These are phyloP conservation scores for Slavum lentiscoides DNA, from an alignment of 2,888 invertebrate genomes.

Conservation along the genomic window DNA sequence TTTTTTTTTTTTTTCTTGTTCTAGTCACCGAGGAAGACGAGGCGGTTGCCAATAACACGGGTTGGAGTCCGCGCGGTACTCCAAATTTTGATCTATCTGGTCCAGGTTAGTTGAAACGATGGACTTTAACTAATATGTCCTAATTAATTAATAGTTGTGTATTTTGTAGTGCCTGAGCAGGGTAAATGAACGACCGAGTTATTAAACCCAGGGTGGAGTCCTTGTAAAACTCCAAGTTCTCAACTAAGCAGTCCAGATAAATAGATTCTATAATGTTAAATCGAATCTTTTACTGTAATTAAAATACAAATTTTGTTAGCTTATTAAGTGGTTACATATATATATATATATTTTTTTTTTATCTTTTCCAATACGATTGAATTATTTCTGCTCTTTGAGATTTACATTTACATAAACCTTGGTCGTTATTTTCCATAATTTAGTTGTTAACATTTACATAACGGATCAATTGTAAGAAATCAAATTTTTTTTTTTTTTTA, in stretches of 20 bases:
- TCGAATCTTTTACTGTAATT: constrained; percentile 27
- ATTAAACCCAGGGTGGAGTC: constrained; percentile 28
- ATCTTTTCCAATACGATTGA: constrained; percentile 8
- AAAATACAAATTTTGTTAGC: constrained; percentile 22
- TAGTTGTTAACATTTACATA: constrained; percentile 17
- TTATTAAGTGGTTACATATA: constrained; percentile 20
- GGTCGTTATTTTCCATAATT: constrained; percentile 14
- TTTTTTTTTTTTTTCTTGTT: background rate
- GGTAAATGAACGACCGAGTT: constrained; percentile 35
- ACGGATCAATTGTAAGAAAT: constrained; percentile 9
- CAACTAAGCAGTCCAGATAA: constrained; percentile 49
- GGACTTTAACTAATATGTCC: constrained; percentile 8
- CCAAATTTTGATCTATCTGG: constrained; percentile 45
- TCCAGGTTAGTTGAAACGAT: constrained; percentile 17
- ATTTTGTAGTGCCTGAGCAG: constrained; percentile 52
- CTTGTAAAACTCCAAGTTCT: constrained; percentile 45
- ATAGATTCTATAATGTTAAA: constrained; percentile 39
- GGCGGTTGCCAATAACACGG: constrained; percentile 22
- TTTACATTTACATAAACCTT: constrained; percentile 4
- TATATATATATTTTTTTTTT: background rate
- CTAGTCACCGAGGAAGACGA: constrained; percentile 46
- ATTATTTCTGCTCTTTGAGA: constrained; percentile 12
- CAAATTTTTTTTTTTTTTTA: constrained; percentile 5
- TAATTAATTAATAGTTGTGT: constrained; percentile 47
- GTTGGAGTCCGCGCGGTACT: constrained; percentile 44